Percentiles rank a stretch among this genome's conserved stretches.
These are phyloP conservation scores for Rachycentron canadum DNA, from an alignment of 2,797 vertebrate species.

Conservation along the genomic window DNA sequence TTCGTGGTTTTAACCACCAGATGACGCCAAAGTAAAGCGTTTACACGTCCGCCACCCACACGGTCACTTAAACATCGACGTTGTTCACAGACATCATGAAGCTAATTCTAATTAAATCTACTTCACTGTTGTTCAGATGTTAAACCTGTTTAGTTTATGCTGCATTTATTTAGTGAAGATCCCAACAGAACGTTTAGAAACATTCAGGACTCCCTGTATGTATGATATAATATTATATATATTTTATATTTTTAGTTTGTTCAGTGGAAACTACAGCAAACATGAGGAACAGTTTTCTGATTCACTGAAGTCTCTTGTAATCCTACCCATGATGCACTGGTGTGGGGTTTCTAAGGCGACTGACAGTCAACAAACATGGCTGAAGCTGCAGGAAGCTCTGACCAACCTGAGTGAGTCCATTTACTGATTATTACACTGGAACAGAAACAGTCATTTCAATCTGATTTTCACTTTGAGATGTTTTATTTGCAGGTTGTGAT, in stretches of 20 bases:
- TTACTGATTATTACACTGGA: neutral
- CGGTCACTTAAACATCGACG: too few species aligned
- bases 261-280: neutral
- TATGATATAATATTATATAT: too few species aligned
- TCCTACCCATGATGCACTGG: constrained; percentile 60
- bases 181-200: too few species aligned
- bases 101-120: neutral
- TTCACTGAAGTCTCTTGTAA: constrained; percentile 34
- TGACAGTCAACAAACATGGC: constrained; percentile 55
- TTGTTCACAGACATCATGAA: neutral
- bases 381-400: constrained; percentile 29
- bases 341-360: constrained; percentile 61
- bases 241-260: too few species aligned
- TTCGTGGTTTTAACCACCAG: accelerated
- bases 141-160: too few species aligned
- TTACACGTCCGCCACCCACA: too few species aligned
- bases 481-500: too few species aligned
- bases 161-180: too few species aligned
- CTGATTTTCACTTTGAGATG: neutral
- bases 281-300: neutral
- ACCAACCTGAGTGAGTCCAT: constrained; percentile 55
- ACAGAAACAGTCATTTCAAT: neutral
- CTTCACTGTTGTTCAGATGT: neutral
- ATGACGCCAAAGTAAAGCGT: accelerated
- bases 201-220: too few species aligned